These are phyloP conservation scores for Petromus typicus DNA, from an alignment of 2,113 vertebrate species.

Conservation along the genomic window DNA sequence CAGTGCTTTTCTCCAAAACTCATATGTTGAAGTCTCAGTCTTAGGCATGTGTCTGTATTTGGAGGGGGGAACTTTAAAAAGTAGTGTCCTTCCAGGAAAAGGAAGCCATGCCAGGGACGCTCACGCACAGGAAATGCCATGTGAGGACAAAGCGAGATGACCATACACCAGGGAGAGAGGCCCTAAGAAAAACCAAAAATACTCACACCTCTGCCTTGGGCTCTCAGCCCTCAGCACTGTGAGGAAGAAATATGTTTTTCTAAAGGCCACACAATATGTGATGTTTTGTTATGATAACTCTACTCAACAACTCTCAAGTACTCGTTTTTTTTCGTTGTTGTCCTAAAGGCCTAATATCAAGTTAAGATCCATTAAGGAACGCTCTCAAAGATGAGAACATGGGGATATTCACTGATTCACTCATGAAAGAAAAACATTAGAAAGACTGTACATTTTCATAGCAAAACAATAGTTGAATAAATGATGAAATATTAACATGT, in stretches of 20 bases:
- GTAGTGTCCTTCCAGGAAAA: not conserved
- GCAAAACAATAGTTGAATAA: constrained; percentile 20
- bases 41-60: not conserved
- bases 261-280: not conserved
- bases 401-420: not conserved
- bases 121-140: not conserved
- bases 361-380: not conserved
- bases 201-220: not conserved
- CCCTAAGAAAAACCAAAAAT: not conserved
- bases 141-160: too few species aligned
- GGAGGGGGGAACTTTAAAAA: not conserved
- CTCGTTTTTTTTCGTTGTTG: not conserved
- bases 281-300: not conserved
- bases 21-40: not conserved
- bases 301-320: not conserved
- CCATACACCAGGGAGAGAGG: not conserved
- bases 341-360: not conserved
- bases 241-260: not conserved
- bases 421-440: constrained; percentile 26
- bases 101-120: not conserved
- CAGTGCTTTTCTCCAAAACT: not conserved
- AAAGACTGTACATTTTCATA: not conserved
- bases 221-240: not conserved
- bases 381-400: not conserved
- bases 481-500: not conserved